Base-by-base conservation (phyloP, 1,140 invertebrate genomes). In the Whitmania pigra region DNA sequence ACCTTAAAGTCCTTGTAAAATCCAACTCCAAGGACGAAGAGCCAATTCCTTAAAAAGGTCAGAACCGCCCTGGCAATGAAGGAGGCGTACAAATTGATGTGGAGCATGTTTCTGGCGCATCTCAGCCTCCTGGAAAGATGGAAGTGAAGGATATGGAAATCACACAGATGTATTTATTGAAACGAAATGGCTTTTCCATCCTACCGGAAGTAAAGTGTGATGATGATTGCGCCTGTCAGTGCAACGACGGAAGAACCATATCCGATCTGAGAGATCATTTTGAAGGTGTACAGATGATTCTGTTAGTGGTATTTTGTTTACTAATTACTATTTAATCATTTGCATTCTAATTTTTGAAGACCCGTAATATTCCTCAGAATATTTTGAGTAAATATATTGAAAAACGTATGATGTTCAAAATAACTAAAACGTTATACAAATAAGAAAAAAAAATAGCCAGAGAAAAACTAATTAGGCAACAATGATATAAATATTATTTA, bases 81-180 rank as follows among this genome's bases (percentile, higher is more conserved):
- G 0, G 88, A 88, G 0, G 84, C 80, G 76, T 89, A 89, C n/a
- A 89, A 78, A 76, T 89, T 86, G 79, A 88, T 86, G 77, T 89
- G 88, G 0, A 89, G 80, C 36, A 84, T 87, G 78, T 89, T 89
- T 71, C 88, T 82, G 0, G 88, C 84, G 78, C 88, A 88, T 75
- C 87, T 84, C 3, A 89, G 79, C 75, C 86, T 85, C 76, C 88
- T 88, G 76, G 2, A 27, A 13, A 68, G 15, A 31, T 68, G 40
- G 36, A 68, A 31, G 66, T 7, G n/a, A 68, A 2, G 67, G 15
- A 31, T 29, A 29, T 68, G 67, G n/a, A 68, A 63, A 63, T 63
- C 1, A n/a, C 57, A n/a, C 18, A 7, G 22, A 63, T 11, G 29
- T n/a, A n/a, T 18, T 68, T 36, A 9, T 31, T n/a, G n/a, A 68